Evolutionary conservation across 2,797 vertebrate species (phyloP).

Genomic region (Mycteria americana): DNA sequence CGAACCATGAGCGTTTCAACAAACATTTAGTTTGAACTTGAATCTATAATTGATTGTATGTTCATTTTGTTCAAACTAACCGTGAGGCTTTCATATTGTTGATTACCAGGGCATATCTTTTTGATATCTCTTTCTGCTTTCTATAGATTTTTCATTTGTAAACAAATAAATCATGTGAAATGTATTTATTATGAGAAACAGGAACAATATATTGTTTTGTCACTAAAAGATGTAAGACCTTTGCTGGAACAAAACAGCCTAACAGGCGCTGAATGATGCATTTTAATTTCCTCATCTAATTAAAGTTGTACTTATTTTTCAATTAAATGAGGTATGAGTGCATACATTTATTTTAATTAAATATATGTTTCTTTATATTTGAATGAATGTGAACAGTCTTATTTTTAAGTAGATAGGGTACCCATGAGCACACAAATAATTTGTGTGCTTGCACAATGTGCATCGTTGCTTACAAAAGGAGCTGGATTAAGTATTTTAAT

Average conservation of each 20-base stretch:
- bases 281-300: conserved; percentile 34
- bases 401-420: neutral
- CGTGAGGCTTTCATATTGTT: neutral
- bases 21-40: neutral
- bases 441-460: neutral
- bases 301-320: neutral
- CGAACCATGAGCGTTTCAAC: neutral
- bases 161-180: neutral
- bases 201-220: neutral
- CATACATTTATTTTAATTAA: neutral
- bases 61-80: neutral
- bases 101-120: neutral
- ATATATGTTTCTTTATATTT: neutral
- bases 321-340: neutral
- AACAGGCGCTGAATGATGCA: neutral
- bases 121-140: neutral
- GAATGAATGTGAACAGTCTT: neutral
- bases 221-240: neutral
- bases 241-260: conserved; percentile 13
- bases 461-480: neutral
- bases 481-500: neutral
- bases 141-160: neutral
- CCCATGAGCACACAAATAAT: neutral
- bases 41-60: neutral
- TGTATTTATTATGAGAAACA: neutral